A percentile compares a stretch with the other conserved stretches of the same genome.
Conservation (phyloP, 2,888 invertebrate species). For the Ormyrus pomaceus region DNA sequence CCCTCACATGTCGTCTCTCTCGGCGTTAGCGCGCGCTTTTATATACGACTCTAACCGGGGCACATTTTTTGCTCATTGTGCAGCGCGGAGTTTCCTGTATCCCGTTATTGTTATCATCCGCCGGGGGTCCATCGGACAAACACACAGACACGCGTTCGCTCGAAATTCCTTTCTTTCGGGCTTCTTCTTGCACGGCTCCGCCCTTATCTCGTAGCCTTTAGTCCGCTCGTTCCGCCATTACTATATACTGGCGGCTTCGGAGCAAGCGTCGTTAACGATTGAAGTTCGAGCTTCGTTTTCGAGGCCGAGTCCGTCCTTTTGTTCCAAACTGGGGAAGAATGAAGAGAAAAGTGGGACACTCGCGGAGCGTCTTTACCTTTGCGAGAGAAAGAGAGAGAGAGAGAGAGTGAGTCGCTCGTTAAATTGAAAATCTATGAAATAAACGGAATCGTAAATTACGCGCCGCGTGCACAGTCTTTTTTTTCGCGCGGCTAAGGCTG, state of each 20-base stretch:
- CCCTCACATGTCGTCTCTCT: no score
- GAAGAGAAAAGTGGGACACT: conserved; percentile 52
- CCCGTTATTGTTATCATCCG: conserved; percentile 35
- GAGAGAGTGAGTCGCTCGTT: conserved; percentile 3
- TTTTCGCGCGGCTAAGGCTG: neutral
- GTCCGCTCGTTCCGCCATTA: conserved; percentile 14
- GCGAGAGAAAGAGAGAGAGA: neutral
- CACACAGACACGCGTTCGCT: neutral
- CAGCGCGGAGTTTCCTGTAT: conserved; percentile 33
- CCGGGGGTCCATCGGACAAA: neutral
- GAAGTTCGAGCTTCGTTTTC: conserved; percentile 51
- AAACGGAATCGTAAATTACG: conserved; percentile 21
- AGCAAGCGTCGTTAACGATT: conserved; percentile 49
- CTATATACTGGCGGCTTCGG: neutral
- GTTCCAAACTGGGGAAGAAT: conserved; percentile 39
- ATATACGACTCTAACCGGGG: neutral
- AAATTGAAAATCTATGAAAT: conserved; percentile 35
- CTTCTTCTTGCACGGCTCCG: neutral
- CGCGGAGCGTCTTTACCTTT: conserved; percentile 1
- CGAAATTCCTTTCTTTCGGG: conserved; percentile 1
- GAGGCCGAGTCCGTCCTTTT: conserved; percentile 33
- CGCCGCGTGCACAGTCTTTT: neutral
- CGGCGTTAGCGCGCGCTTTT: no score
- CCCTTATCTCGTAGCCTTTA: conserved; percentile 49
- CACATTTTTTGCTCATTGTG: conserved; percentile 38